A percentile compares a stretch with the other conserved stretches of the same genome.
phyloP scores from a whole-genome alignment of 2,797 vertebrate genomes.

The Halcyon smyrnensis region DNA sequence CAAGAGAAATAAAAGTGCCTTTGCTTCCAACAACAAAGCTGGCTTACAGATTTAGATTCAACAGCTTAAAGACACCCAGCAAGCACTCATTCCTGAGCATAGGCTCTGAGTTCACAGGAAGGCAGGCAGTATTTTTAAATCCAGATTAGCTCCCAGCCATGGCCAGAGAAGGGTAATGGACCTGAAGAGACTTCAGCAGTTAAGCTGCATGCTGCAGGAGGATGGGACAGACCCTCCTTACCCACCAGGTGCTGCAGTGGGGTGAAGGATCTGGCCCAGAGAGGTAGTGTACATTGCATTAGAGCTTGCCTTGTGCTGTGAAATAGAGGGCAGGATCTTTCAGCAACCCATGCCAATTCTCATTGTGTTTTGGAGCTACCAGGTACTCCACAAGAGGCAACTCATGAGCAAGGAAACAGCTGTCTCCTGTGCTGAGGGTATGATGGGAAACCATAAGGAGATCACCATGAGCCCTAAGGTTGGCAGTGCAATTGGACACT shows the following conservation, averaged over 20 bases:
- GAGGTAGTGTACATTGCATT: neutral
- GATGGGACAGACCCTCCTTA: neutral
- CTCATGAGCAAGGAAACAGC: neutral
- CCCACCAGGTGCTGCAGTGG: rapidly evolving
- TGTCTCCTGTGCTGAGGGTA: neutral
- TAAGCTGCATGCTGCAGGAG: neutral
- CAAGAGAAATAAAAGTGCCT: neutral
- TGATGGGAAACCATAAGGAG: rapidly evolving
- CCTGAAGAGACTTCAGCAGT: neutral
- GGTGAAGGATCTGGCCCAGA: neutral
- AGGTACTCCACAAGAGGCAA: neutral
- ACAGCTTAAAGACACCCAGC: neutral
- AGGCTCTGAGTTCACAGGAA: too few relatives aligned
- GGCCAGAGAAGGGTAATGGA: neutral
- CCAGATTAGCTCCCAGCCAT: neutral
- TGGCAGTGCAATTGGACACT: neutral
- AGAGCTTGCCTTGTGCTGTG: neutral
- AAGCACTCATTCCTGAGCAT: neutral
- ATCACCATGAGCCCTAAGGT: neutral
- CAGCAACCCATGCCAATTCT: neutral
- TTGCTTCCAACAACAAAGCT: neutral
- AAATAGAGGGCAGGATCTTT: neutral
- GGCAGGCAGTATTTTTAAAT: neutral
- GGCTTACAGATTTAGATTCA: neutral
- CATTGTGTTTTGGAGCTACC: neutral